Conservation (phyloP, 2,888 invertebrate species). For the Chironomus tentans region DNA sequence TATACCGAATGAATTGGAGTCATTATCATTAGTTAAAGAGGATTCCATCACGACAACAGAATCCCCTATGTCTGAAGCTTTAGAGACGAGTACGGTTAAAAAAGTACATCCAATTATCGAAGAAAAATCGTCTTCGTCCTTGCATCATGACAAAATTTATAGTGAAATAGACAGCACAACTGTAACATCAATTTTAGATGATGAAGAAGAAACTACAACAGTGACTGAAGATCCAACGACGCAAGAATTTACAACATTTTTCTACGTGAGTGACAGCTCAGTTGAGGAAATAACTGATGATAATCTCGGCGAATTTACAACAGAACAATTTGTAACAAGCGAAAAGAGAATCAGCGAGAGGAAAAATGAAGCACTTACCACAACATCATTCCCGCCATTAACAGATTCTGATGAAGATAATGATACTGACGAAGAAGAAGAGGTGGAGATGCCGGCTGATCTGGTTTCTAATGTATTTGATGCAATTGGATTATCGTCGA, state of each 20-base stretch:
- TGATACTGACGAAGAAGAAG: background rate
- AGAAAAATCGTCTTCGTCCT: slow-evolving; percentile 28
- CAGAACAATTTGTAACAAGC: slow-evolving; percentile 19
- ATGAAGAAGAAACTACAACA: background rate
- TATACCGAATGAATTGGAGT: slow-evolving; percentile 20
- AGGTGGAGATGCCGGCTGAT: background rate
- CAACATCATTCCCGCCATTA: background rate
- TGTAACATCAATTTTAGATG: background rate
- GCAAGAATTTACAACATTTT: slow-evolving; percentile 19
- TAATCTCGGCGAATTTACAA: slow-evolving; percentile 14
- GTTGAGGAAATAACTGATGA: slow-evolving; percentile 1
- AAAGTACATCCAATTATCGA: slow-evolving; percentile 19
- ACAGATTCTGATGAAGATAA: background rate
- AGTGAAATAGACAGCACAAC: background rate
- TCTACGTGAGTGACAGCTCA: slow-evolving; percentile 1
- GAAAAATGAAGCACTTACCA: slow-evolving; percentile 1
- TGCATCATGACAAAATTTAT: background rate
- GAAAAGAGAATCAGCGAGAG: slow-evolving; percentile 3
- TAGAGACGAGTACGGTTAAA: too few species aligned
- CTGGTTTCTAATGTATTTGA: background rate
- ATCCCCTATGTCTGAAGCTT: background rate
- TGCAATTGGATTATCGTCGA: slow-evolving; percentile 15
- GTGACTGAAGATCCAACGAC: background rate
- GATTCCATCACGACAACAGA: background rate
- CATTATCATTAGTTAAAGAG: slow-evolving; percentile 7